Evolutionary conservation across 2,888 invertebrate genomes (phyloP).

Genomic region (Folsomia manolachei): DNA sequence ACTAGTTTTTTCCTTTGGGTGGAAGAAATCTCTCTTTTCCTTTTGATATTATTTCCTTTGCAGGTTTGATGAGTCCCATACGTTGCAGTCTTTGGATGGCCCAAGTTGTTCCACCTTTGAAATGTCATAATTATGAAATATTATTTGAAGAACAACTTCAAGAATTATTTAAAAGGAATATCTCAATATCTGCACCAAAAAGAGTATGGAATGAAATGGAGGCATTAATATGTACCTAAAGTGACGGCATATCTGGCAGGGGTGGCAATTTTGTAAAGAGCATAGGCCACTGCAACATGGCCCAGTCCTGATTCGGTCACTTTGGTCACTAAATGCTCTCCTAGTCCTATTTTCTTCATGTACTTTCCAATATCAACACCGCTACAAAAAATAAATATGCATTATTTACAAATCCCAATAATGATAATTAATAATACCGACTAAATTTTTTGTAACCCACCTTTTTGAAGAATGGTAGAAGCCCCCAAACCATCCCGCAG

Average conservation of each 20-base stretch:
- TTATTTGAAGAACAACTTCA: neutral
- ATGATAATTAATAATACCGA: too few relatives aligned
- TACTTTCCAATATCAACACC: conserved; percentile 84
- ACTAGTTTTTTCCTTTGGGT: neutral
- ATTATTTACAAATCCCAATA: neutral
- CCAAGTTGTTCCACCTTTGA: conserved; percentile 76
- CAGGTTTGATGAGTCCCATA: conserved; percentile 77
- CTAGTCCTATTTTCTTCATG: conserved; percentile 72
- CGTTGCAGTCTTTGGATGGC: conserved; percentile 76
- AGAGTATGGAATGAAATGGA: too few relatives aligned
- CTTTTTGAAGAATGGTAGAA: conserved; percentile 78
- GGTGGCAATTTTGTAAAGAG: conserved; percentile 88
- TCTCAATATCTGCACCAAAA: neutral
- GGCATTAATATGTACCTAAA: conserved; percentile 61
- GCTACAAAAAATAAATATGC: conserved; percentile 61
- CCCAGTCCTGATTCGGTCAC: conserved; percentile 79
- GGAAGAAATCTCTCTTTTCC: conserved; percentile 50
- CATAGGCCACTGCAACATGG: conserved; percentile 82
- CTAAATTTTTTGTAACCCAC: too few relatives aligned
- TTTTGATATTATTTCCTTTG: conserved; percentile 59
- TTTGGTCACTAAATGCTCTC: conserved; percentile 73
- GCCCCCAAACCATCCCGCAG: conserved; percentile 79
- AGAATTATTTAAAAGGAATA: neutral
- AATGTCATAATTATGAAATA: conserved; percentile 28
- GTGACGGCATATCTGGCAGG: conserved; percentile 91